Evolutionary conservation across 1,140 invertebrate species (phyloP), one percentile per base, ranked within the genome.

Genomic region (Agraylea sexmaculata): DNA sequence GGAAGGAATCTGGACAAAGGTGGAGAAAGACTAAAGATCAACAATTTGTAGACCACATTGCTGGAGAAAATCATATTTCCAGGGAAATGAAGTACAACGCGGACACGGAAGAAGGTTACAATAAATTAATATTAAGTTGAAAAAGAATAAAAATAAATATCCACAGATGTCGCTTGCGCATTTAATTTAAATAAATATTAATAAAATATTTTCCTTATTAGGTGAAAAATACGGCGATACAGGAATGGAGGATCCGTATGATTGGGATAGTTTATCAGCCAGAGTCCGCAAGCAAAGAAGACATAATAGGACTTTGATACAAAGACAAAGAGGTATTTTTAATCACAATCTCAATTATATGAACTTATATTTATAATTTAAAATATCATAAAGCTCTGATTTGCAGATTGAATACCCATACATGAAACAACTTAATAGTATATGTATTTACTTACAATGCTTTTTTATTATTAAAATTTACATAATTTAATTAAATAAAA

Each of bases 51-150:
- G 81, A 85, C 51, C 78, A 83, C 56, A 64, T 85, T 51, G 75
- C 77, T 45, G 76, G 82, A 52, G 82, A 80, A 33, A 71, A 79
- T 53, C 70, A 76, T 45, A 68, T 85, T 34, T 76, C 70, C 37
- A 78, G 79, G 55, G 79, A 86, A 53, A 77, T 84, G 71, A 71
- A 78, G 49, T 84, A 78, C 61, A 73, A 77, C 43, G 78, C 79
- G n/a, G 78, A 83, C 54, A 83, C 75, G 18, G 78, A 77, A 47
- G 80, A 84, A 65, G 77, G 75, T 31, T 67, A 40, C 29, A 31
- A 12, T 11, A 25, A n/a, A 23, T 4, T 4, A 2, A 10, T 12
- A 35, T n/a, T 31, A 13, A 7, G 17, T 31, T 31, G 17, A 12
- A 31, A 31, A 31, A 13, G 17, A 4, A 6, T 31, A 31, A 31